Evolutionary conservation across 2,888 invertebrate genomes (phyloP).

Genomic region (Drosophila formosana): DNA sequence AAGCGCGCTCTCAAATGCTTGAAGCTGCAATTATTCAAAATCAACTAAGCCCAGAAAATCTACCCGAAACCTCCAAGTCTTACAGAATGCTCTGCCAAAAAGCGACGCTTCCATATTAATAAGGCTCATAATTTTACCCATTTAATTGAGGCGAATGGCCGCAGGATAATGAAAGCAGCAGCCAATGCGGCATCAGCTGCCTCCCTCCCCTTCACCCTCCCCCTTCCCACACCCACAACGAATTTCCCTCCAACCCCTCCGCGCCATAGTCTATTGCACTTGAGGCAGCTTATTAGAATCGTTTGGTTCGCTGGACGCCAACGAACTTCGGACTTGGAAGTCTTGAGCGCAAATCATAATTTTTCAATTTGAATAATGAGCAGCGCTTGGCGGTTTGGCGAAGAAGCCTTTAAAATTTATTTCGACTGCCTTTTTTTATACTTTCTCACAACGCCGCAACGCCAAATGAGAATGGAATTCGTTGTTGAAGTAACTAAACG

Average conservation of each 20-base stretch:
- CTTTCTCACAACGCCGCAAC: slow-evolving; percentile 9
- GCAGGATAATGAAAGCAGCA: slow-evolving; percentile 62
- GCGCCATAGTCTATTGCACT: slow-evolving; percentile 58
- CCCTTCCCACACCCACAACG: neutral
- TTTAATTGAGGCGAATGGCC: slow-evolving; percentile 66
- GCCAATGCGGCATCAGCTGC: slow-evolving; percentile 52
- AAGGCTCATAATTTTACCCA: slow-evolving; percentile 68
- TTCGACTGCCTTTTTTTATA: slow-evolving; percentile 62
- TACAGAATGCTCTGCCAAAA: neutral
- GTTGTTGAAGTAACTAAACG: neutral
- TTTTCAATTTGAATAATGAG: slow-evolving; percentile 80
- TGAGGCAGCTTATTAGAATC: slow-evolving; percentile 76
- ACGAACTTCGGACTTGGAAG: slow-evolving; percentile 56
- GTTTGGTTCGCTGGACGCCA: slow-evolving; percentile 60
- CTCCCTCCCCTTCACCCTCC: neutral
- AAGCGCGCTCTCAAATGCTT: slow-evolving; percentile 15
- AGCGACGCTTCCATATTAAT: slow-evolving; percentile 53
- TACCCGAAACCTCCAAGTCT: slow-evolving; percentile 8
- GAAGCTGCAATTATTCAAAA: slow-evolving; percentile 51
- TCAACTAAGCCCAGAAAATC: slow-evolving; percentile 43
- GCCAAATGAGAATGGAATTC: neutral
- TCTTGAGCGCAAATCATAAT: slow-evolving; percentile 74
- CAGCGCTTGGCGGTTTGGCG: slow-evolving; percentile 49
- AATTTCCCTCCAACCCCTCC: neutral
- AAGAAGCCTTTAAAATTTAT: slow-evolving; percentile 78